Evolutionary conservation across 2,113 vertebrate genomes (phyloP).

Genomic region (Centropus bengalensis): DNA sequence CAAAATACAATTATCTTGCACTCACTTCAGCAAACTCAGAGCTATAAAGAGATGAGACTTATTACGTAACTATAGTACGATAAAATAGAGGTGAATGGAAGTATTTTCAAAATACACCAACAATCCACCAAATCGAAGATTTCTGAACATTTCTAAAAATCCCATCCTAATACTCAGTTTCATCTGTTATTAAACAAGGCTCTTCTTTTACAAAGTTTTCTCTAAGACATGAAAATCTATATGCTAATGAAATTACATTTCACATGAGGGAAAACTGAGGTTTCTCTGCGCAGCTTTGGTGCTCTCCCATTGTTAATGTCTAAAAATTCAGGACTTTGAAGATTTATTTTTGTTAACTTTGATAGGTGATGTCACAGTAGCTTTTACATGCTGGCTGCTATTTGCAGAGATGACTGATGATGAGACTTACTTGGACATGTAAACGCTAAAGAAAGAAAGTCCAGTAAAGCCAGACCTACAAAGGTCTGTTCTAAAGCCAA

Average conservation of each 20-base stretch:
- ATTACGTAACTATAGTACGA: not conserved
- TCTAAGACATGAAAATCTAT: not conserved
- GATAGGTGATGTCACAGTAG: not conserved
- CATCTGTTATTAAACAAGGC: not conserved
- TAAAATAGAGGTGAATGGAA: not conserved
- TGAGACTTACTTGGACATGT: not conserved
- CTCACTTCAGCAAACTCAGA: not conserved
- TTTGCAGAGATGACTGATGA: not conserved
- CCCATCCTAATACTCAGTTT: not conserved
- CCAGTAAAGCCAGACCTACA: not conserved
- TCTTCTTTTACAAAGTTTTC: not conserved
- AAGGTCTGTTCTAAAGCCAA: not conserved
- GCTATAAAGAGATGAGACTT: not conserved
- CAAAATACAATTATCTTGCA: not conserved
- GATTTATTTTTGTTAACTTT: not conserved
- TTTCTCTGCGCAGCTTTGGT: not conserved
- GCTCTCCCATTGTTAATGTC: not conserved
- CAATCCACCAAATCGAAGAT: not conserved
- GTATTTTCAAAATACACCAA: not conserved
- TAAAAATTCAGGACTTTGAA: not conserved
- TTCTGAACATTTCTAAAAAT: not conserved
- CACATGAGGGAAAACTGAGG: not conserved
- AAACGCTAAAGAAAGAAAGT: not conserved
- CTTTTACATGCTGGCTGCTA: not conserved
- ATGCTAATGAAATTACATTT: not conserved